Conservation (phyloP, 2,797 vertebrate genomes). For the Paguma larvata region DNA sequence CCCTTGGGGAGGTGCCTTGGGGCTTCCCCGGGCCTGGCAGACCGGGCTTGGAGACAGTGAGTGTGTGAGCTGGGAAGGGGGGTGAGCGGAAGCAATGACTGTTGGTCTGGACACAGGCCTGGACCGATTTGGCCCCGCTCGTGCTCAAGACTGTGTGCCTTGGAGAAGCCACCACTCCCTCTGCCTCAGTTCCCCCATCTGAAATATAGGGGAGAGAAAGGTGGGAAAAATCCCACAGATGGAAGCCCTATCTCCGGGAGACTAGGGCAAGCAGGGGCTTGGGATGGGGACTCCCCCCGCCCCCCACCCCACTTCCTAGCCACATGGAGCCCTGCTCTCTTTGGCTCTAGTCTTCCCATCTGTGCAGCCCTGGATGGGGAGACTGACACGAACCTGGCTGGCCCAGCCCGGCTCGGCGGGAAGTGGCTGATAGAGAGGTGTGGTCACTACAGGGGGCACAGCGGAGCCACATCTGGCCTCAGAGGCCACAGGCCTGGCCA, state of each 20-base stretch:
- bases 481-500: not conserved
- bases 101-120: not conserved
- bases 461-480: not conserved
- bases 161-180: not conserved
- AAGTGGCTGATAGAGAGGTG: not conserved
- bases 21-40: not conserved
- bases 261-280: not conserved
- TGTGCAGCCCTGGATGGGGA: not conserved
- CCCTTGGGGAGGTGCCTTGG: not conserved
- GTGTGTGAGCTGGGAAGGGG: not conserved
- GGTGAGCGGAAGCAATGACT: not conserved
- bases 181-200: not conserved
- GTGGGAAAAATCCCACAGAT: not conserved
- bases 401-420: not conserved
- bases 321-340: not conserved
- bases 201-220: not conserved
- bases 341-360: not conserved
- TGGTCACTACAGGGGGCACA: not conserved
- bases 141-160: not conserved
- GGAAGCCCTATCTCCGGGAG: not conserved
- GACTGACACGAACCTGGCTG: not conserved
- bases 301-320: not conserved
- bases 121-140: not conserved
- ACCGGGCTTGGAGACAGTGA: conserved; percentile 1
- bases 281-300: not conserved